A percentile compares a stretch with the other conserved stretches of the same genome.
Conservation (phyloP, 2,888 invertebrate genomes). For the Poecilobothrus nobilitatus region DNA sequence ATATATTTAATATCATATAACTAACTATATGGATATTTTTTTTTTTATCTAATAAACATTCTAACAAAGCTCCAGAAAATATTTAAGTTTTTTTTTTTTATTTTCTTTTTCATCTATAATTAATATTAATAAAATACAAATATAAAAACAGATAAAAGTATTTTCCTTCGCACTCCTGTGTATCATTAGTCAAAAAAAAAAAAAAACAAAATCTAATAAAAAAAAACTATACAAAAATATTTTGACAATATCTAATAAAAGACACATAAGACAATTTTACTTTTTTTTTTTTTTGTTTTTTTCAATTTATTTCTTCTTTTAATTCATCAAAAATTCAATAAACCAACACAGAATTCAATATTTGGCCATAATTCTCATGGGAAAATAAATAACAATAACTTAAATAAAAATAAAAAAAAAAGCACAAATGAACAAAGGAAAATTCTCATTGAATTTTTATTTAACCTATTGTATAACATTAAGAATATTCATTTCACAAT, state of each 20-base stretch:
- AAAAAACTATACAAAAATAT: too few relatives aligned
- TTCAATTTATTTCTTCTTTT: background rate
- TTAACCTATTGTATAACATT: constrained; percentile 12
- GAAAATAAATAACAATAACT: background rate
- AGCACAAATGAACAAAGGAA: background rate
- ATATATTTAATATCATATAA: too few relatives aligned
- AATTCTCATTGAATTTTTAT: constrained; percentile 10
- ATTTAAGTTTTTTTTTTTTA: too few relatives aligned
- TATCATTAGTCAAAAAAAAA: background rate
- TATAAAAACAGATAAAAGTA: too few relatives aligned
- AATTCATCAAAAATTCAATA: constrained; percentile 1
- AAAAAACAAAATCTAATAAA: background rate
- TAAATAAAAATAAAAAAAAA: background rate
- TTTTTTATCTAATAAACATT: background rate
- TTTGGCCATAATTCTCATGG: background rate
- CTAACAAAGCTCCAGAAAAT: background rate
- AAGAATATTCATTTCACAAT: background rate
- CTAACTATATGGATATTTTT: too few relatives aligned
- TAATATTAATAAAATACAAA: background rate
- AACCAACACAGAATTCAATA: background rate
- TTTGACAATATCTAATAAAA: too few relatives aligned
- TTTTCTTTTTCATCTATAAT: too few relatives aligned
- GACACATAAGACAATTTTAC: too few relatives aligned
- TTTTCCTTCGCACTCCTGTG: background rate
- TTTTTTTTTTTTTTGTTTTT: background rate